Base-by-base conservation (phyloP, 2,888 invertebrate genomes). In the Antheraea assamensis region DNA sequence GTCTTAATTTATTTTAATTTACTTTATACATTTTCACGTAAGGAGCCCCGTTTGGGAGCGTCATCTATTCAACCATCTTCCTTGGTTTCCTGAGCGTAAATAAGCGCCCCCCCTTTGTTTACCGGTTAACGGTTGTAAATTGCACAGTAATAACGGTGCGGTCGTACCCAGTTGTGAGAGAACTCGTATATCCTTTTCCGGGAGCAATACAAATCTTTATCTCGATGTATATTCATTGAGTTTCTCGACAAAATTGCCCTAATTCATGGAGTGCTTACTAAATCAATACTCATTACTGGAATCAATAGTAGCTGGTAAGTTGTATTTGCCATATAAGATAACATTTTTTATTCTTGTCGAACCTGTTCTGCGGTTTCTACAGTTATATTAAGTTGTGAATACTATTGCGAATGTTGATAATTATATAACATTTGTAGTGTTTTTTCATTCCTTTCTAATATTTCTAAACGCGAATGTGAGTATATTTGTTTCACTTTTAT, bases 91-190 rank as follows among this genome's bases (percentile, higher is more conserved):
- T 77, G 81, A 83, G 82, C 80, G 86, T 85, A 88, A 89, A 89
- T 87, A 88, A 84, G 80, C 83, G 82, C 78, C 83, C 83, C 52
- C 83, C 86, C 87, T 87, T 90, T 88, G 89, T 89, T 87, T 87
- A 86, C 82, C 81, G 84, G 87, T 85, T 87, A 85, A 85, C 85
- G 85, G 87, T 83, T 88, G 89, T 88, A 88, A 89, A 91, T 91
- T 87, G 87, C 85, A 85, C 81, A 86, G 87, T 85, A 90, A 89
- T 90, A 88, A 87, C 85, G 83, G 81, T 82, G 84, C 80, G 81
- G 84, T 79, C 76, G 82, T 79, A 79, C 3, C 79, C 75, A 74
- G 75, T 76, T 75, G 74, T 73, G 75, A 72, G 73, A 74, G 77
- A 74, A 75, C 24, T 35, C 47, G 47, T 68, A 72, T 55, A 70